phyloP scores from a whole-genome alignment of 2,888 invertebrate species.

The Agrochola litura region DNA sequence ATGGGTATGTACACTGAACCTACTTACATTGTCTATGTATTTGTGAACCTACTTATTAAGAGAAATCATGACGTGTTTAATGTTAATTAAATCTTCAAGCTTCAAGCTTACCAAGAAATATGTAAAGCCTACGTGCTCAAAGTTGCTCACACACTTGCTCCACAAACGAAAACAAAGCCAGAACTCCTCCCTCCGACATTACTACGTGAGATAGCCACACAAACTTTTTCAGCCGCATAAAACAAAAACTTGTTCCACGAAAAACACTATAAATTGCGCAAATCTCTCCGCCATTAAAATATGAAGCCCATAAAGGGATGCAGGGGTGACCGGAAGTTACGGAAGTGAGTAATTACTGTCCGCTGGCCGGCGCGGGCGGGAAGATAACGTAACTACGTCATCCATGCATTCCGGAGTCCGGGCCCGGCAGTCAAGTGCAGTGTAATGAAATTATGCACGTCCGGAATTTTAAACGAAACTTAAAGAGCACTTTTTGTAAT shows the following conservation, averaged over 20 bases:
- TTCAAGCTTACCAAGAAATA: background rate
- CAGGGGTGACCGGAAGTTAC: slow-evolving; percentile 54
- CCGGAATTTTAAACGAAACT: slow-evolving; percentile 54
- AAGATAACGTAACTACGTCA: slow-evolving; percentile 59
- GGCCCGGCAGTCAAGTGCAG: slow-evolving; percentile 41
- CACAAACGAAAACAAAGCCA: background rate
- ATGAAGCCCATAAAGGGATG: slow-evolving; percentile 52
- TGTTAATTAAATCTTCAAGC: background rate
- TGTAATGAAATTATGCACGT: slow-evolving; percentile 53
- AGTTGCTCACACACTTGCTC: background rate
- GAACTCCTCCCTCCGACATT: background rate
- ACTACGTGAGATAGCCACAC: slow-evolving; percentile 14
- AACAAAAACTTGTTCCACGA: slow-evolving; percentile 46
- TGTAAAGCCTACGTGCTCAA: background rate
- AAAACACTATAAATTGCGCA: slow-evolving; percentile 55
- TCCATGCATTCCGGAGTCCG: slow-evolving; percentile 28
- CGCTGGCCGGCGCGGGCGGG: slow-evolving; percentile 38
- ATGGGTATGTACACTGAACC: background rate
- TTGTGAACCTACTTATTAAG: background rate
- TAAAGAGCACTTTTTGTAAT: slow-evolving; percentile 49
- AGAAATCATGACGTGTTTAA: background rate
- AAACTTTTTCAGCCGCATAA: slow-evolving; percentile 44
- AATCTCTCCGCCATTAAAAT: slow-evolving; percentile 59
- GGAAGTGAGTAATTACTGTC: slow-evolving; percentile 60
- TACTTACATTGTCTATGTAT: background rate